These are phyloP conservation scores for Neodiprion fabricii DNA, from an alignment of 1,140 invertebrate species.

Conservation along the genomic window DNA sequence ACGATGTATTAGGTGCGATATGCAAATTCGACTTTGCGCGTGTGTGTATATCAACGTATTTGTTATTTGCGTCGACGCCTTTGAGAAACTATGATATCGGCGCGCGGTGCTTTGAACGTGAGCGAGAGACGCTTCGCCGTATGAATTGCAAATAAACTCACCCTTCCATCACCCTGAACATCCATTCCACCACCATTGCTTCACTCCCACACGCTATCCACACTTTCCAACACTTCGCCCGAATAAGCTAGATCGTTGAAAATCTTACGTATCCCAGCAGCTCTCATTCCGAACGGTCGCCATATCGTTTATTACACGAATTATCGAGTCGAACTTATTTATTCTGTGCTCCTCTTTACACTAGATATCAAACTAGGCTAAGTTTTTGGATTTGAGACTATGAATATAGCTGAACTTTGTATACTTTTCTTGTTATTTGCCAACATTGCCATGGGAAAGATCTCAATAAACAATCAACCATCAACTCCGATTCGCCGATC, in stretches of 20 bases:
- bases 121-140: slow-evolving; percentile 21
- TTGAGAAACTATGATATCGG: slow-evolving; percentile 38
- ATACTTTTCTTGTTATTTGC: too few relatives aligned
- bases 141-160: slow-evolving; percentile 42
- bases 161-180: slow-evolving; percentile 7
- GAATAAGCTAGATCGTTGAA: slow-evolving; percentile 19
- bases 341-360: too few relatives aligned
- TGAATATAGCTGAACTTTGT: too few relatives aligned
- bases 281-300: not conserved
- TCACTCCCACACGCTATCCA: not conserved
- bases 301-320: too few relatives aligned
- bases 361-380: too few relatives aligned
- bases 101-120: slow-evolving; percentile 35
- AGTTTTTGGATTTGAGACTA: too few relatives aligned
- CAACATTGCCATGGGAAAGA: too few relatives aligned
- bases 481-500: too few relatives aligned
- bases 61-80: slow-evolving; percentile 28
- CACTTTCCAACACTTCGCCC: slow-evolving; percentile 17
- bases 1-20: too few relatives aligned
- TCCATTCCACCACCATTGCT: slow-evolving; percentile 10
- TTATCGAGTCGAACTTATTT: too few relatives aligned
- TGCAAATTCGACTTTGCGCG: not conserved
- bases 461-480: too few relatives aligned
- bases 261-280: slow-evolving; percentile 23
- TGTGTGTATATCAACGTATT: not conserved